Percentiles rank a stretch among this genome's conserved stretches.
phyloP scores from a whole-genome alignment of 2,888 invertebrate species.

The Lithophane socia region DNA sequence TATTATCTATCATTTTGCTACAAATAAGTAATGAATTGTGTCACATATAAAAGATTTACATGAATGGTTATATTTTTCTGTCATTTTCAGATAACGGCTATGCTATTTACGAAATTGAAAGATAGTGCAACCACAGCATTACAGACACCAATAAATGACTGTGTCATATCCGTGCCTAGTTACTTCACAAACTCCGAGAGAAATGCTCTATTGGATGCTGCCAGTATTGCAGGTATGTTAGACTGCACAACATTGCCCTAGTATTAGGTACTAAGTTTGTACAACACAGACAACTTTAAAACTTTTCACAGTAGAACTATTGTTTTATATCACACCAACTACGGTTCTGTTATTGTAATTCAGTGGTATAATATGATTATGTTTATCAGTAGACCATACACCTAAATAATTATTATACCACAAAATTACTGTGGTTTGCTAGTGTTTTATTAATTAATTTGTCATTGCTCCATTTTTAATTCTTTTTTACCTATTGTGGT shows the following conservation, averaged over 20 bases:
- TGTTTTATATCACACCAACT: neutral
- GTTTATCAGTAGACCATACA: no score
- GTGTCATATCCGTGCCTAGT: constrained; percentile 98
- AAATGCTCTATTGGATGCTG: constrained; percentile 97
- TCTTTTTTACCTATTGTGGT: no score
- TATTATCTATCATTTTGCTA: constrained; percentile 17
- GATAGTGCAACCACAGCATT: constrained; percentile 96
- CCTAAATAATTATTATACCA: constrained; percentile 1
- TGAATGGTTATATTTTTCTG: constrained; percentile 17
- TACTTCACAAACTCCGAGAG: constrained; percentile 99
- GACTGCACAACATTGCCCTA: constrained; percentile 4
- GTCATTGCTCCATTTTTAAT: no score
- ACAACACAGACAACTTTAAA: neutral
- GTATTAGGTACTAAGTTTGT: neutral
- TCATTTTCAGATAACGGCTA: constrained; percentile 93
- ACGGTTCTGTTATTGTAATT: neutral
- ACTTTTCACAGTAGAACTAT: neutral
- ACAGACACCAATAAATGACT: constrained; percentile 97
- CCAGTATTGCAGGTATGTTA: constrained; percentile 94
- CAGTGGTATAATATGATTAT: no score
- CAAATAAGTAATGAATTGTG: constrained; percentile 11
- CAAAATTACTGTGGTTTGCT: constrained; percentile 13
- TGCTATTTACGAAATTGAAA: constrained; percentile 99
- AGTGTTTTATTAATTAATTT: neutral
- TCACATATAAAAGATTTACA: neutral